Base-by-base conservation (phyloP, 2,113 vertebrate species). In the Lagopus muta region DNA sequence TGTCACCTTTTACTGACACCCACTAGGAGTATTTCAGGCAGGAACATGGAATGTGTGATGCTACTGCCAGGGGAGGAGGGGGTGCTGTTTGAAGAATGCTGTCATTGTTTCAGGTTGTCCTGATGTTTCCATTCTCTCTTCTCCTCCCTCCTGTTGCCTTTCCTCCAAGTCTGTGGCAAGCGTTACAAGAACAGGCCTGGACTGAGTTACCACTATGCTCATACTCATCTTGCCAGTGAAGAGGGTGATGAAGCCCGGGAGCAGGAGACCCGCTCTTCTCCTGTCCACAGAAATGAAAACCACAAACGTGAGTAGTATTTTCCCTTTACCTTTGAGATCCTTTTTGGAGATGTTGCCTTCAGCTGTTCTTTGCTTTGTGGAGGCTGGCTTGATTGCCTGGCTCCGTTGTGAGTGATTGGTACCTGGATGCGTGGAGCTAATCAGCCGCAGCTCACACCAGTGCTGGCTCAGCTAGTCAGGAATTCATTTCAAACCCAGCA, bases 181-280 rank as follows among this genome's bases (percentile, higher is more conserved):
- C 99, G 99, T 94, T 99, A 99, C 97, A 99, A 99, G 97, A 99
- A 99, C 97, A 98, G 99, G 60, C 98, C 99, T 21, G 99, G 99
- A 54, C 98, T 99, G 89, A 99, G 99, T 97, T 99, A 99, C 96
- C 99, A 99, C 97, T 99, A 99, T 34, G 98, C 98, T 90, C 98
- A 99, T 96, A 98, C 99, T 88, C 99, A 99, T 90, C 97, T 99
- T 11, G 98, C 98, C 82, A 99, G 99, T 1, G 99, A 99, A 96
- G 98, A 98, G 89, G 98, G 98, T 32, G 97, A 98, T 8, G 98
- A 99, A 86, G 98, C 98, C 87, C 98, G 98, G 1, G 99, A 98
- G 91, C 97, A 99, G 36, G 98, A 98, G 95, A 98, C 97, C 16
- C 98, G 89, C 95, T 98, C 97, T 30, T 98, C 98, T 30, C 97